Evolutionary conservation across 2,113 vertebrate species (phyloP).

Genomic region (Pachyramphus minor): DNA sequence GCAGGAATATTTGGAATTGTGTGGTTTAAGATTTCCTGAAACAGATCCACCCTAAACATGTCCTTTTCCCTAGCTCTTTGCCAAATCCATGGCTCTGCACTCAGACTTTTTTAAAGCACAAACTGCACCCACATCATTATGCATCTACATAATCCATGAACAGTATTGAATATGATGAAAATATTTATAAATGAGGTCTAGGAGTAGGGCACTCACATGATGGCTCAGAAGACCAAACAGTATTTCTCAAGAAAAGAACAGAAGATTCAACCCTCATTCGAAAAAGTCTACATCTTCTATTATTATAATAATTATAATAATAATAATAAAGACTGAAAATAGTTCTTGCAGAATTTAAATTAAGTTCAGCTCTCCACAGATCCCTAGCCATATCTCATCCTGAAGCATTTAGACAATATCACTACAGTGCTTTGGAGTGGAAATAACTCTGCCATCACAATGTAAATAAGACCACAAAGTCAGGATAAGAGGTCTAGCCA

Average conservation of each 20-base stretch:
- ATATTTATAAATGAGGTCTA: neutral
- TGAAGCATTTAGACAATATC: neutral
- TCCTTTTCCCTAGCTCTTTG: neutral
- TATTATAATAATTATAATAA: neutral
- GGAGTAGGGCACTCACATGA: neutral
- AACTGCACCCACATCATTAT: neutral
- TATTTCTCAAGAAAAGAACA: neutral
- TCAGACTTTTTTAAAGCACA: neutral
- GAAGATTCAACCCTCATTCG: neutral
- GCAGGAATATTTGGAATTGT: neutral
- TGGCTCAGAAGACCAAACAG: neutral
- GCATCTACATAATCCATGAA: neutral
- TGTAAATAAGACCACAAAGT: conserved; percentile 24
- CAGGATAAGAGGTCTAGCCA: conserved; percentile 27
- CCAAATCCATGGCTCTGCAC: neutral
- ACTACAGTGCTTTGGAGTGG: neutral
- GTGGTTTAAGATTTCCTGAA: neutral
- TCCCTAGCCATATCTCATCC: neutral
- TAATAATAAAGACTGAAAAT: neutral
- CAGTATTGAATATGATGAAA: neutral
- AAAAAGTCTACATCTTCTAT: neutral
- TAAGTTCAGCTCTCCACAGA: neutral
- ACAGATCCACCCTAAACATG: neutral
- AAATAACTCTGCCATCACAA: conserved; percentile 8
- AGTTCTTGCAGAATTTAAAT: neutral